A percentile compares a stretch with the other conserved stretches of the same genome.
Conservation (phyloP, 92 coral and sea anemone species). For the Zoanthus solanderi region DNA sequence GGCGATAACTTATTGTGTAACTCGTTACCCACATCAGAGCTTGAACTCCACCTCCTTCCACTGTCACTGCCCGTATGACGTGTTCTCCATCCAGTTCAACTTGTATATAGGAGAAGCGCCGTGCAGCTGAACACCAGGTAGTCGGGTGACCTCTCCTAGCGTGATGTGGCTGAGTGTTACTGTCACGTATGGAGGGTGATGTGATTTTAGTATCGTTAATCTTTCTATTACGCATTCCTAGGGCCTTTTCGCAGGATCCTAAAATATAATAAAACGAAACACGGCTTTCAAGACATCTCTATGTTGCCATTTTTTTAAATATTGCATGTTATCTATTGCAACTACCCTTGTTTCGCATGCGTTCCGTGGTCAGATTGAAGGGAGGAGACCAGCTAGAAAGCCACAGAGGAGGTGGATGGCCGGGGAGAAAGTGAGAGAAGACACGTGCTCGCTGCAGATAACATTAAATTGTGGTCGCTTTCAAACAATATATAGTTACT, state of each 20-base stretch:
- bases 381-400: too few relatives aligned
- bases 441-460: too few relatives aligned
- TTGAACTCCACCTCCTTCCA: constrained; percentile 2
- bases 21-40: constrained; percentile 26
- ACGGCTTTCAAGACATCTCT: too few relatives aligned
- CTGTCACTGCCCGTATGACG: constrained; percentile 14
- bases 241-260: constrained; percentile 4
- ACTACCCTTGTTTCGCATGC: too few relatives aligned
- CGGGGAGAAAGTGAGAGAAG: too few relatives aligned
- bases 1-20: constrained; percentile 16
- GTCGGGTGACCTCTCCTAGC: not conserved
- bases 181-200: constrained; percentile 23
- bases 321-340: too few relatives aligned
- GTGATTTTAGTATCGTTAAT: not conserved
- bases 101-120: constrained; percentile 34
- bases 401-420: too few relatives aligned
- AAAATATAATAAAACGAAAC: not conserved
- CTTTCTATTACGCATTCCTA: constrained; percentile 18
- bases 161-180: constrained; percentile 3
- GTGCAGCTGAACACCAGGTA: constrained; percentile 36
- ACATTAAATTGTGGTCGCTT: too few relatives aligned
- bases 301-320: too few relatives aligned
- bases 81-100: constrained; percentile 14
- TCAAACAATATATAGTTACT: too few relatives aligned
- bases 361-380: too few relatives aligned